Base-by-base conservation (phyloP, 2,797 vertebrate genomes). In the Gallirallus australis region DNA sequence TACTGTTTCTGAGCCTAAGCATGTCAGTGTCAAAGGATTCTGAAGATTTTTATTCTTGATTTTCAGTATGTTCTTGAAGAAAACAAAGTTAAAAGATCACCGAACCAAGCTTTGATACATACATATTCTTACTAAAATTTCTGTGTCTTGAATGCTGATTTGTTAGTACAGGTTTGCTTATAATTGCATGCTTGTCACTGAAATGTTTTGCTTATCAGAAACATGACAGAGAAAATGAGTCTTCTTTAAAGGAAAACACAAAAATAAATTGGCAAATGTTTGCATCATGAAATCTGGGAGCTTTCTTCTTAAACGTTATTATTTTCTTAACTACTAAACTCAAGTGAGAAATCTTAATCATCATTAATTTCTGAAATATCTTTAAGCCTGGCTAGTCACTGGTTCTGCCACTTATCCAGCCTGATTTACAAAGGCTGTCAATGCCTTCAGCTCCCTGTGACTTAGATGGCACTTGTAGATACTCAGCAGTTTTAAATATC, bases 401-500 rank as follows among this genome's bases (percentile, higher is more conserved):
- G 10, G 61, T 54, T 18, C 70, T 88, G 69, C 33, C 47, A 78
- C 24, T 75, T 89, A 42, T 4, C 15, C 45, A 76, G n/a, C 19
- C 71, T 90, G 33, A 80, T 82, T 96, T 86, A 82, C 33, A 86
- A 66, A 76, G 42, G 18, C n/a, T 78, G 65, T 69, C 77, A 69
- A 30, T 45, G 60, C 2, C 21, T 93, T 89, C 54, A 75, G 5
- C 33, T 90, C 66, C 20, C 8, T 60, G 12, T 79, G 59, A 59
- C 91, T 83, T 78, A 81, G 76, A 59, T 11, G 35, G 64, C 63
- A 76, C 54, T 94, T 86, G 39, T 33, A 86, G 42, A 56, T 5
- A 9, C 52, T 94, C 89, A 94, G 87, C 87, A 94, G 16, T 93
- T 94, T 93, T 79, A 95, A 94, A 94, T 91, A 96, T 27, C 59